Percentiles rank a stretch among this genome's conserved stretches.
Conservation (phyloP, 2,888 invertebrate genomes). For the Erebia palarica region DNA sequence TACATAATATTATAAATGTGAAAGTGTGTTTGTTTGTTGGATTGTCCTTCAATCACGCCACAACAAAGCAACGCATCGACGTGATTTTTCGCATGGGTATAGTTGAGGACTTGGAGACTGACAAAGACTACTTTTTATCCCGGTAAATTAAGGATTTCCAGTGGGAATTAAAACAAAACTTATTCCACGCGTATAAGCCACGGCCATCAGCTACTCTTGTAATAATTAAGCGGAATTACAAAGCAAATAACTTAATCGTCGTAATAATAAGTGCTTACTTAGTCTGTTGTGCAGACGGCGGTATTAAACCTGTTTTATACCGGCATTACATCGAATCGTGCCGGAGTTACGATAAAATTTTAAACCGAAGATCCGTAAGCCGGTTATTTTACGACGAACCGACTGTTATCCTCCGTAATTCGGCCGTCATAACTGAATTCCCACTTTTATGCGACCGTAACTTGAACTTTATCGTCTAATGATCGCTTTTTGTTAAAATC, state of each 20-base stretch:
- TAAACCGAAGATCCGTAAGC: constrained; percentile 21
- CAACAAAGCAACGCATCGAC: no score
- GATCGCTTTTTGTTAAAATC: constrained; percentile 1
- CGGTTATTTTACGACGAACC: constrained; percentile 14
- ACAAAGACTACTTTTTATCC: no score
- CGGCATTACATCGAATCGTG: constrained; percentile 12
- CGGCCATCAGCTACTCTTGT: not conserved
- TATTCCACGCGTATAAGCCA: no score
- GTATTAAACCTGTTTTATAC: constrained; percentile 1
- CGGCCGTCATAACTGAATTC: constrained; percentile 18
- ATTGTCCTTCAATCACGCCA: no score
- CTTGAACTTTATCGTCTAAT: constrained; percentile 13
- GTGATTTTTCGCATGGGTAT: no score
- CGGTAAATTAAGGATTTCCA: no score
- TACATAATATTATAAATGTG: no score
- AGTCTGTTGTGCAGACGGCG: constrained; percentile 8
- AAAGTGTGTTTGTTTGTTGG: no score
- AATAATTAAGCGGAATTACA: not conserved
- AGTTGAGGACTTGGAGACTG: no score
- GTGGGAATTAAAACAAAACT: no score
- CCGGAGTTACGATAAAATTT: constrained; percentile 18
- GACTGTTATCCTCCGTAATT: constrained; percentile 4
- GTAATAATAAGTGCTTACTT: constrained; percentile 6
- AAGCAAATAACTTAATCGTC: not conserved
- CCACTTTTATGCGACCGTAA: constrained; percentile 12